Conservation (phyloP, 2,888 invertebrate species). For the Drosophila buzzatii region DNA sequence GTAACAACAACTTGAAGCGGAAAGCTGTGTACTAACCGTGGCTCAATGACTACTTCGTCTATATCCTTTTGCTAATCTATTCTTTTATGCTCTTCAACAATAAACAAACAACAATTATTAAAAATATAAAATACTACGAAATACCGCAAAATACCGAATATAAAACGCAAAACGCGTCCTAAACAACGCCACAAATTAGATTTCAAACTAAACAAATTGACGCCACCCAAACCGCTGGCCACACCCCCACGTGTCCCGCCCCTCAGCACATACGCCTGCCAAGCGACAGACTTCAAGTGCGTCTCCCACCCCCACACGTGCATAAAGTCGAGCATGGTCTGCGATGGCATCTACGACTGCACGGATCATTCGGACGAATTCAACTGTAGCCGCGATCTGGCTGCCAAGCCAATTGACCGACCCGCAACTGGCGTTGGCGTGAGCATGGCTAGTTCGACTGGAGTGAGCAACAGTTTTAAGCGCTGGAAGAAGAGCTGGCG, state of each 20-base stretch:
- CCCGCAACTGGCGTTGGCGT: background rate
- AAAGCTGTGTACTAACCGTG: conserved; percentile 40
- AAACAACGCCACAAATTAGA: conserved; percentile 60
- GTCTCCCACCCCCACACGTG: conserved; percentile 85
- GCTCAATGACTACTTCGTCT: conserved; percentile 6
- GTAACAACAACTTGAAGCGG: conserved; percentile 1
- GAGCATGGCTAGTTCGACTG: no score
- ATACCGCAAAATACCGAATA: conserved; percentile 6
- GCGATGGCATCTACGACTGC: conserved; percentile 87
- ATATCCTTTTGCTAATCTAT: conserved; percentile 39
- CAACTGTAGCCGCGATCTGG: conserved; percentile 85
- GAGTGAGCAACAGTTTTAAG: conserved; percentile 58
- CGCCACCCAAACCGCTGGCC: conserved; percentile 49
- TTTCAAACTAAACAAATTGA: conserved; percentile 70
- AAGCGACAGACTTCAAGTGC: conserved; percentile 84
- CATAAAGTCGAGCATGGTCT: conserved; percentile 84
- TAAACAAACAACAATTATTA: background rate
- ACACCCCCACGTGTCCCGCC: conserved; percentile 46
- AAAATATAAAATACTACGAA: conserved; percentile 3
- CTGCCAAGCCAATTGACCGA: conserved; percentile 5
- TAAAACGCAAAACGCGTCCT: conserved; percentile 1
- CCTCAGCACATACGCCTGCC: conserved; percentile 71
- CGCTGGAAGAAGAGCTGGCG: conserved; percentile 82
- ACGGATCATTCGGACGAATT: conserved; percentile 88
- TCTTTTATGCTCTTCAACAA: conserved; percentile 41